A percentile compares a stretch with the other conserved stretches of the same genome.
Evolutionary conservation across 2,797 vertebrate species (phyloP).

Genomic region (Girardinus metallicus): DNA sequence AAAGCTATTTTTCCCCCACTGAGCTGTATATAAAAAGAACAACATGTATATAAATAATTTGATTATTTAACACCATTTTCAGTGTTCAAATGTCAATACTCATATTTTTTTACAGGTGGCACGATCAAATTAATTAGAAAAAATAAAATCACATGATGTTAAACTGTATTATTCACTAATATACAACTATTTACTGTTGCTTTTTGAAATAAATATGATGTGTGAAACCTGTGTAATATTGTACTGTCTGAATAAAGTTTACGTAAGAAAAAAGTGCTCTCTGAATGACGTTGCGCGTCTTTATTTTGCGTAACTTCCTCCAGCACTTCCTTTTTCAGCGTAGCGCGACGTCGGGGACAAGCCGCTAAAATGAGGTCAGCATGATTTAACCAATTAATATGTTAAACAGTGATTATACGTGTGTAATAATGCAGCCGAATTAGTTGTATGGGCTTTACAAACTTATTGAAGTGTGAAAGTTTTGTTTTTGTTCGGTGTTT

Average conservation of each 20-base stretch:
- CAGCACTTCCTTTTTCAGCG: slow-evolving; percentile 73
- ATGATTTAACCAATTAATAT: accelerated
- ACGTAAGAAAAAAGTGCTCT: not conserved
- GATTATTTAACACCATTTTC: not conserved
- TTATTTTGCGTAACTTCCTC: slow-evolving; percentile 74
- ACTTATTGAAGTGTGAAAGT: accelerated
- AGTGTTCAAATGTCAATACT: not conserved
- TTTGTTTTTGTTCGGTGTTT: accelerated
- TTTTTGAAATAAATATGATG: not conserved
- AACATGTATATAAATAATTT: not conserved
- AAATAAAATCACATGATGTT: not conserved
- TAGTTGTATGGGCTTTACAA: accelerated
- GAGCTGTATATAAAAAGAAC: not conserved
- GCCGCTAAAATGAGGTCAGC: slow-evolving; percentile 79
- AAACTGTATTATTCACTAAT: not conserved
- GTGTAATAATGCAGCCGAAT: accelerated
- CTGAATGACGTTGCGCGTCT: not conserved
- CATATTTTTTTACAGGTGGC: not conserved
- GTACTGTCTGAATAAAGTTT: slow-evolving; percentile 14
- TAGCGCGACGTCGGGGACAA: slow-evolving; percentile 47
- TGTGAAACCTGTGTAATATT: not conserved
- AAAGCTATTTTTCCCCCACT: not conserved
- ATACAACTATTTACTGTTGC: not conserved
- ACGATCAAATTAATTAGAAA: not conserved
- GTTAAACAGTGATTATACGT: accelerated